A percentile compares a stretch with the other conserved stretches of the same genome.
These are phyloP conservation scores for Micropterix aruncella DNA, from an alignment of 2,888 invertebrate genomes.

Conservation along the genomic window DNA sequence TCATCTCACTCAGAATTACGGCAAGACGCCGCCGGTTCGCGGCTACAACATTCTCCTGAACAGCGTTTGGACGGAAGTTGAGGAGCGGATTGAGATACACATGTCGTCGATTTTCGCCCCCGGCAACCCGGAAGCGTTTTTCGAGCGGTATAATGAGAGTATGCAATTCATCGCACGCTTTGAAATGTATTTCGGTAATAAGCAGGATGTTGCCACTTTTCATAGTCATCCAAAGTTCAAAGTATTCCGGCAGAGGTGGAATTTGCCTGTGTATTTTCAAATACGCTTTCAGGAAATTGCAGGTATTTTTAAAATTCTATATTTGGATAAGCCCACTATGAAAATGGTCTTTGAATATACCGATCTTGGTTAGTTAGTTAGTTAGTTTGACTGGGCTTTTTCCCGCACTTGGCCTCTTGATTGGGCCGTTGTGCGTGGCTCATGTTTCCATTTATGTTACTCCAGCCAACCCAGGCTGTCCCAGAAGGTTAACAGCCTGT, in stretches of 20 bases:
- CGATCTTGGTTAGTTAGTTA: no score
- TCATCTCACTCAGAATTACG: slow-evolving; percentile 31
- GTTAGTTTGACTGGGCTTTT: no score
- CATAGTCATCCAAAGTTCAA: slow-evolving; percentile 56
- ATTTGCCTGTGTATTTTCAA: slow-evolving; percentile 93
- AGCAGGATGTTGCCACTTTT: slow-evolving; percentile 43
- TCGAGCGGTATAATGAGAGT: slow-evolving; percentile 66
- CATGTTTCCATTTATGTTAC: no score
- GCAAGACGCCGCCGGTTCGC: slow-evolving; percentile 24
- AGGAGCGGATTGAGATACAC: slow-evolving; percentile 66
- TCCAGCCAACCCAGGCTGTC: no score
- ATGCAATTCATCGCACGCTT: slow-evolving; percentile 60
- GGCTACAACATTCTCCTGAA: slow-evolving; percentile 70
- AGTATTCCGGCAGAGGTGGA: slow-evolving; percentile 77
- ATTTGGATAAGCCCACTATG: no score
- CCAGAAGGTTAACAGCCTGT: no score
- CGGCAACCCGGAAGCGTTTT: slow-evolving; percentile 82
- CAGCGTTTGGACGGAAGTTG: slow-evolving; percentile 79
- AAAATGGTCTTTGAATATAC: no score
- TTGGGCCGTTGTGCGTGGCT: no score
- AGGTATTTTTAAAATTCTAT: slow-evolving; percentile 35
- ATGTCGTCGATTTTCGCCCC: slow-evolving; percentile 79
- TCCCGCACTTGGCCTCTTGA: no score
- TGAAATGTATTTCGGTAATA: slow-evolving; percentile 45
- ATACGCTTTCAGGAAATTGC: slow-evolving; percentile 91